Evolutionary conservation across 2,888 invertebrate genomes (phyloP), one percentile per base, ranked within the genome.

Genomic region (Leuctra nigra): DNA sequence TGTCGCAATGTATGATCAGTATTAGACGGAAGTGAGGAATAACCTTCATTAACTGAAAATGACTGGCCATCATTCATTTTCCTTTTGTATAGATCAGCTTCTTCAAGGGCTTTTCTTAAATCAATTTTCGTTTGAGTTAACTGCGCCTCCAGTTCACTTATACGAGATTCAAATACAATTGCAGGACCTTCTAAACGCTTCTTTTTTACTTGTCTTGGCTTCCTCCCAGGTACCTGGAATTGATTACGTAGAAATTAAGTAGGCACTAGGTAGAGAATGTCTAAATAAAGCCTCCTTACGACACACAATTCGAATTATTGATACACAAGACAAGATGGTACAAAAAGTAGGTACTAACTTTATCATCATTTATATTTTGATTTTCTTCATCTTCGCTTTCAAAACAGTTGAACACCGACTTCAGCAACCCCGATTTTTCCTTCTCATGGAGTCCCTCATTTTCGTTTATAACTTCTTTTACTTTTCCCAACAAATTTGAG

Each of bases 401-500:
- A 59, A 68, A 64, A 52, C 65, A 59, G 41, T 64, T 77, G 62
- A 83, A 79, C 67, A 84, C 82, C 2, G 82, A 76, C 63, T 76
- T 76, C 22, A 84, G 79, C 44, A 87, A 68, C 64, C 83, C 84
- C 58, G 79, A 78, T 69, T 86, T 86, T 66, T 87, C 88, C 54
- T 83, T 84, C 63, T 88, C 88, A 62, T 89, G 88, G 0, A 91
- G 73, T 54, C 83, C 79, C 65, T 90, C 89, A 65, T 91, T 91
- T 73, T 91, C 91, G 7, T 85, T 84, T 61, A 91, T 87, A 13
- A 91, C 88, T 70, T 90, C 90, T 68, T 87, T 87, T 3, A 91
- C 90, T 75, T 90, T 90, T 1, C 84, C 83, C 13, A 91, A 73
- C 14, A 91, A 75, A 65, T 83, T 84, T 62, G 85, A 81, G 6